phyloP scores from a whole-genome alignment of 2,113 vertebrate species.

The Prolemur simus region DNA sequence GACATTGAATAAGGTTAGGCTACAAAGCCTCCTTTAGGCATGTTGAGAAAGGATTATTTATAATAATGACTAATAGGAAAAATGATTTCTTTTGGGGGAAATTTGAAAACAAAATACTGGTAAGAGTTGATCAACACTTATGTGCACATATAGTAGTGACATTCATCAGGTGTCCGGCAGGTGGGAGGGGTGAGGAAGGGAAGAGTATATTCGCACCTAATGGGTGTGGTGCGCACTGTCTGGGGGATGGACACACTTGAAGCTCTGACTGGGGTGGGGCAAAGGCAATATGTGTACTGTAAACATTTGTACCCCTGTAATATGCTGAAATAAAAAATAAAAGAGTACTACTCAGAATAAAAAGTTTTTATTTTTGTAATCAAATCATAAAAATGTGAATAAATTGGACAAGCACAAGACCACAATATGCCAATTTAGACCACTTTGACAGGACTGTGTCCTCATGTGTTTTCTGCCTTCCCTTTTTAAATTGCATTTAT shows the following conservation, averaged over 20 bases:
- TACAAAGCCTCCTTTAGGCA: neutral
- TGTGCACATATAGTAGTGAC: no score
- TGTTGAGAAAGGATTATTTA: neutral
- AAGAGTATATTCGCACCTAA: no score
- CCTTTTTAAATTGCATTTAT: neutral
- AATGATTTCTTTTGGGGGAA: neutral
- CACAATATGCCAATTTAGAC: neutral
- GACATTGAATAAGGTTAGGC: neutral
- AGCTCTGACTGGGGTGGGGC: no score
- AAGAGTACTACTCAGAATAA: neutral
- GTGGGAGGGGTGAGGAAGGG: no score
- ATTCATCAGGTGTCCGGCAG: no score
- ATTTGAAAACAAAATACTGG: slow-evolving; percentile 24
- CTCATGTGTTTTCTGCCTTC: neutral
- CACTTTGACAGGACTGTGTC: neutral
- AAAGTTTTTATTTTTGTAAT: slow-evolving; percentile 28
- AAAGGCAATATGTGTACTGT: no score
- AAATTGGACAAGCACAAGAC: neutral
- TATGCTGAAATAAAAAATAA: no score
- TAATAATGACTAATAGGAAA: neutral
- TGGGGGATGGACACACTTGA: no score
- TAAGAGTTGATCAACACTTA: neutral
- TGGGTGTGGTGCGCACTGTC: no score
- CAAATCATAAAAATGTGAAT: slow-evolving; percentile 3
- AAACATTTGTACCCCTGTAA: no score